Evolutionary conservation across 2,113 vertebrate genomes (phyloP).

Genomic region (Lophochroa leadbeateri): DNA sequence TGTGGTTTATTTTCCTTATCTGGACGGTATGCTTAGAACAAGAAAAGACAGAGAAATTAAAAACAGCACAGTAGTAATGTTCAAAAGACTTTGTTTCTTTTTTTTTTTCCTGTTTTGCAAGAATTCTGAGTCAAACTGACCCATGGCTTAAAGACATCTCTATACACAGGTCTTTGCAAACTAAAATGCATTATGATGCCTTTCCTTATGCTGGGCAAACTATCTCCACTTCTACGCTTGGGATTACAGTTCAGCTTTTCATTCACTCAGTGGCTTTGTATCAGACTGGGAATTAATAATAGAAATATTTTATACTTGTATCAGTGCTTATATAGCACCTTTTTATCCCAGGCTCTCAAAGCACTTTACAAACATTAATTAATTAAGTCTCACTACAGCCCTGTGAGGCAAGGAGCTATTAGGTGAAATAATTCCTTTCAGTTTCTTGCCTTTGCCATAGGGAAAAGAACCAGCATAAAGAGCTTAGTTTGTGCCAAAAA

Average conservation of each 20-base stretch:
- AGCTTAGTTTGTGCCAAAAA: constrained; percentile 46
- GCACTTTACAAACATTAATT: constrained; percentile 68
- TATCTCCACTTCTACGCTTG: background rate
- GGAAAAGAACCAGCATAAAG: constrained; percentile 11
- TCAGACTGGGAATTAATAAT: constrained; percentile 26
- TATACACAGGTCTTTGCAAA: constrained; percentile 1
- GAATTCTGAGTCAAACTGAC: constrained; percentile 18
- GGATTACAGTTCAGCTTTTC: background rate
- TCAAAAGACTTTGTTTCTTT: background rate
- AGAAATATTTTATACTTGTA: constrained; percentile 29
- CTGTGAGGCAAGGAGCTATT: constrained; percentile 58
- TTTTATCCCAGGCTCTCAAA: constrained; percentile 54
- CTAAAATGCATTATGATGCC: background rate
- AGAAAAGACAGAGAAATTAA: constrained; percentile 73
- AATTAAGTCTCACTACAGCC: constrained; percentile 66
- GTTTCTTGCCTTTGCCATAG: constrained; percentile 54
- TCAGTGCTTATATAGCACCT: constrained; percentile 35
- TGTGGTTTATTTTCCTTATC: constrained; percentile 75
- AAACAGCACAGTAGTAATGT: constrained; percentile 48
- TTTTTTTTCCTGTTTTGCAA: background rate
- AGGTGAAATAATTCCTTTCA: constrained; percentile 65
- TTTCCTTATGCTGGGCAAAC: background rate
- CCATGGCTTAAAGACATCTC: background rate
- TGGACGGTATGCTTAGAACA: constrained; percentile 67
- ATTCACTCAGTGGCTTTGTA: background rate